Conservation (phyloP, 2,888 invertebrate genomes). For the Agonopterix arenella region DNA sequence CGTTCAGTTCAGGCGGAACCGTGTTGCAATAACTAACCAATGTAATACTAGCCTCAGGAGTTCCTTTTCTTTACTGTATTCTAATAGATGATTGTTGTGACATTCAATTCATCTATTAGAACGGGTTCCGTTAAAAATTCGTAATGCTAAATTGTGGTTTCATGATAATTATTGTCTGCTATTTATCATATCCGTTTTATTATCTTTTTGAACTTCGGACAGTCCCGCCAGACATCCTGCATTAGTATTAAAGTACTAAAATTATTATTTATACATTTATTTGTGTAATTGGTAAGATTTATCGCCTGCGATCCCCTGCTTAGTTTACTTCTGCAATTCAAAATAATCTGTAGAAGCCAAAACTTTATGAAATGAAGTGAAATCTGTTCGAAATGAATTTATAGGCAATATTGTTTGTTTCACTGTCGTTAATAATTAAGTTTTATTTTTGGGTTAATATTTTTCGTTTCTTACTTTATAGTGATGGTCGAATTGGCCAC, state of each 20-base stretch:
- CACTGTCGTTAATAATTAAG: conserved; percentile 41
- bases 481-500: conserved; percentile 22
- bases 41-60: background rate
- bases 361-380: conserved; percentile 32
- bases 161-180: no score
- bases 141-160: no score
- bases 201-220: conserved; percentile 15
- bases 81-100: no score
- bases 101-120: no score
- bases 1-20: conserved; percentile 19
- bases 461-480: conserved; percentile 32
- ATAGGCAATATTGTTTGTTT: conserved; percentile 31
- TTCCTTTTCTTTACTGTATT: no score
- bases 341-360: background rate
- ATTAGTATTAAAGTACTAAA: conserved; percentile 34
- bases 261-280: conserved; percentile 32
- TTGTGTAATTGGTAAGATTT: background rate
- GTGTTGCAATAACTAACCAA: conserved; percentile 15
- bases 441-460: conserved; percentile 41
- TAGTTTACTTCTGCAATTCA: conserved; percentile 3
- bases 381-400: conserved; percentile 46
- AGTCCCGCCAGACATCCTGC: conserved; percentile 37
- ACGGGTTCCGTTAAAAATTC: no score
- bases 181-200: background rate
- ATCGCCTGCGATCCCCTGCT: conserved; percentile 11